Base-by-base conservation (phyloP, 1,140 invertebrate species). In the Mylabris phalerata region DNA sequence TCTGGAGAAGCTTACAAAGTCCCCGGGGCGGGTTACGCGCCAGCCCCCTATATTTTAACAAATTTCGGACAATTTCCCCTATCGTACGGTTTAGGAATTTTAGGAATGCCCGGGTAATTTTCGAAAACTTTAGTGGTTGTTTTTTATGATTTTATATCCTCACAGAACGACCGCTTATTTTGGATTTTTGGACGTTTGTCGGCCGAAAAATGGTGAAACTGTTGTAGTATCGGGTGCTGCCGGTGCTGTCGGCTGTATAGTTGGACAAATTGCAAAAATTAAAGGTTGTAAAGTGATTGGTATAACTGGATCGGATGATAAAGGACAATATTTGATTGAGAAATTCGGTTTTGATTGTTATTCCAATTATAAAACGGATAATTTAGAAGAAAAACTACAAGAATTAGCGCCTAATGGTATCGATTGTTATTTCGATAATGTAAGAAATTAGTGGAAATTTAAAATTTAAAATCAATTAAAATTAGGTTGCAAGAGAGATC, bases 371-470 rank as follows among this genome's bases (percentile, higher is more conserved):
- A 89, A 89, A 73, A 83, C 71, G 0, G 72, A 73, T 9, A 69
- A 85, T 57, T 50, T 88, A 39, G 68, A 67, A 4, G 50, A 73
- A 40, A 77, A 74, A 40, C 72, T 89, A n/a, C 81, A 76, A 63
- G 74, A 84, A 70, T 40, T 50, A 27, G 85, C 83, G 13, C 84
- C 85, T 1, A 74, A 85, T 9, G 84, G 83, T 27, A 72, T 88
- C 3, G 84, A 88, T 62, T 84, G 82, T 61, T 88, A 87, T 65
- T 88, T 88, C 73, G 86, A 88, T 65, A 88, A 87, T 73, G 86
- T 87, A 75, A 48, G 57, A 46, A 55, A n/a, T 49, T 38, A 9
- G 9, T 49, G 5, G 3, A 32, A 2, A 39, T 49, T 32, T 9
- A 9, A 24, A 24, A 6, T 7, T 48, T 48, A 4, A 25, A 48